Evolutionary conservation across 2,113 vertebrate species (phyloP), one percentile per base, ranked within the genome.

Genomic region (Malurus alboscapulatus): DNA sequence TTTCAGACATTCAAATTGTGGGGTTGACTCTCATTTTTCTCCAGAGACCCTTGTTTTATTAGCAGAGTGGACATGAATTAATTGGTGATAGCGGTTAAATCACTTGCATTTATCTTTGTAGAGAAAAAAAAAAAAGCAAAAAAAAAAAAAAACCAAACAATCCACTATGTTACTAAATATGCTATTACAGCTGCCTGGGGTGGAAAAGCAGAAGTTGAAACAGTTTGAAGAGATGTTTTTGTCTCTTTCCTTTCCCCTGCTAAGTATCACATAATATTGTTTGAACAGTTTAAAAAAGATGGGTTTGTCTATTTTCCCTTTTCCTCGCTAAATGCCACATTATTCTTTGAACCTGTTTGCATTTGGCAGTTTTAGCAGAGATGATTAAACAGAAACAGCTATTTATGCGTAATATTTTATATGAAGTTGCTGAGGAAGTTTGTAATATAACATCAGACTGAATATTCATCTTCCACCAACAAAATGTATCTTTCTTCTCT

Each of bases 1-100:
- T 84, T 93, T 94, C 36, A 73, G 14, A 34, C 4, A 14, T 82
- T 82, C 5, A 66, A 7, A 48, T 62, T 65, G 32, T 45, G 67
- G 14, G 3, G 59, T 66, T 91, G 40, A 62, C 9, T 88, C 34
- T 87, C 8, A 32, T 78, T 93, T 93, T 87, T 77, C 45, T 62
- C 47, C 15, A 20, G 66, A 69, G 5, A 69, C 17, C 1, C 5
- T 68, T 24, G 0, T 55, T 72, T 88, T 88, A 30, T 87, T 86
- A 69, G 26, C 34, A 66, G 9, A 27, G n/a, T 65, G 34, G 47
- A n/a, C 36, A 16, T 40, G 25, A 75, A n/a, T 82, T 91, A 74
- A 42, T 77, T 54, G 47, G 16, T 78, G 38, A 72, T 87, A 87
- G n/a, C 40, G 67, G 21, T 57, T 83, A 62, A 76, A 55, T 57